A percentile compares a stretch with the other conserved stretches of the same genome.
phyloP scores from a whole-genome alignment of 2,797 vertebrate species.

The Mionectes olivaceus region DNA sequence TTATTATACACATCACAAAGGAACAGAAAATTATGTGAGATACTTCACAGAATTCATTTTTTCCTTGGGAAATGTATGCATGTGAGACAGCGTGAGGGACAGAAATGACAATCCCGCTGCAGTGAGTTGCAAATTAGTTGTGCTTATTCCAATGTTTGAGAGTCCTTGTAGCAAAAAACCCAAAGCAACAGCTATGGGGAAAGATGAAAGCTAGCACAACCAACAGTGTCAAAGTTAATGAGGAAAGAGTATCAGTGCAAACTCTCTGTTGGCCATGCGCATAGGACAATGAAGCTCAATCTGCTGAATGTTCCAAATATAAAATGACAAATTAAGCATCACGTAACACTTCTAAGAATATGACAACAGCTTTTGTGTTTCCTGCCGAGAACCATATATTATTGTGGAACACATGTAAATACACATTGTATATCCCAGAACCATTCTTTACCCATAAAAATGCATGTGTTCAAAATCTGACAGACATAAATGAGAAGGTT shows the following conservation, averaged over 20 bases:
- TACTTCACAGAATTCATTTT: not conserved
- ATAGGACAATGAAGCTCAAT: slow-evolving; percentile 38
- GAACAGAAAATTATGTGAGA: slow-evolving; percentile 14
- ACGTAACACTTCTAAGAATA: slow-evolving; percentile 38
- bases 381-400: slow-evolving; percentile 5
- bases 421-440: not conserved
- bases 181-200: not conserved
- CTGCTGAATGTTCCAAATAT: slow-evolving; percentile 51
- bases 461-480: not conserved
- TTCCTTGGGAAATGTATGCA: not conserved
- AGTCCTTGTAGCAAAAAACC: not conserved
- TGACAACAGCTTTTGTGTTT: slow-evolving; percentile 63
- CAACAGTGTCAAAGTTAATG: slow-evolving; percentile 7
- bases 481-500: not conserved
- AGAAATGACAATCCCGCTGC: slow-evolving; percentile 37
- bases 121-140: not conserved
- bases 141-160: slow-evolving; percentile 23
- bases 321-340: slow-evolving; percentile 60
- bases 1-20: slow-evolving; percentile 17
- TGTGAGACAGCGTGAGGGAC: not conserved
- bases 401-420: slow-evolving; percentile 50
- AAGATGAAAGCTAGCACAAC: slow-evolving; percentile 39
- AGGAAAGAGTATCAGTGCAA: slow-evolving; percentile 30
- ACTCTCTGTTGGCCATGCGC: slow-evolving; percentile 18
- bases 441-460: not conserved